phyloP scores from a whole-genome alignment of 2,113 vertebrate genomes.

The Pomatostomus ruficeps region DNA sequence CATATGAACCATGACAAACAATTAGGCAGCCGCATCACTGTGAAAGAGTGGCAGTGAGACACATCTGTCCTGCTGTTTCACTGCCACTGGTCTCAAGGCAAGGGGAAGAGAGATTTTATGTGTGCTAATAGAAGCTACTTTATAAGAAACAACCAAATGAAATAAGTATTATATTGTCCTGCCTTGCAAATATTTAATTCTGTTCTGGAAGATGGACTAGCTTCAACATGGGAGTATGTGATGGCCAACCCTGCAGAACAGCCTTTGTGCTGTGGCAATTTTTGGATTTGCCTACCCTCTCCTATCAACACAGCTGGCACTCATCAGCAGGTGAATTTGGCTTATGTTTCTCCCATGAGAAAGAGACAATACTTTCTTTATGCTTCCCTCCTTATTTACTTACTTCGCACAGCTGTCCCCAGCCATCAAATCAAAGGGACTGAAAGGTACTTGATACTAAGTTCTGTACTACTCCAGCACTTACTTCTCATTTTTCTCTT shows the following conservation, averaged over 20 bases:
- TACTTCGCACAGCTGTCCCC: background rate
- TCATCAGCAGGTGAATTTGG: background rate
- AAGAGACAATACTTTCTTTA: background rate
- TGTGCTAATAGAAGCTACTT: background rate
- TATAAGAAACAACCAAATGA: background rate
- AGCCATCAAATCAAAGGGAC: background rate
- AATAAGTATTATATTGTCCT: background rate
- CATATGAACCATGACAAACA: background rate
- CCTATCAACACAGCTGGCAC: background rate
- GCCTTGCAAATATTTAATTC: background rate
- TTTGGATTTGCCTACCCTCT: background rate
- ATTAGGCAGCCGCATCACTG: background rate
- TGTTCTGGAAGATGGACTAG: background rate
- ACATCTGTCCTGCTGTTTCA: background rate
- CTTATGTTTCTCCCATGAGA: background rate
- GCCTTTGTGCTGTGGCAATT: background rate
- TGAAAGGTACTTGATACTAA: background rate
- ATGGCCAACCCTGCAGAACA: background rate
- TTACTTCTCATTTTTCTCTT: background rate
- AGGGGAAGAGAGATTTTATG: background rate
- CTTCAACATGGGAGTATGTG: background rate
- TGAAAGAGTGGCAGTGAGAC: too few relatives aligned
- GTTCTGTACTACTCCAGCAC: background rate
- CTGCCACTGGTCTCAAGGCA: background rate
- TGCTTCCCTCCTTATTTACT: background rate